Base-by-base conservation (phyloP, 2,888 invertebrate species). In the Punctoribates punctum region DNA sequence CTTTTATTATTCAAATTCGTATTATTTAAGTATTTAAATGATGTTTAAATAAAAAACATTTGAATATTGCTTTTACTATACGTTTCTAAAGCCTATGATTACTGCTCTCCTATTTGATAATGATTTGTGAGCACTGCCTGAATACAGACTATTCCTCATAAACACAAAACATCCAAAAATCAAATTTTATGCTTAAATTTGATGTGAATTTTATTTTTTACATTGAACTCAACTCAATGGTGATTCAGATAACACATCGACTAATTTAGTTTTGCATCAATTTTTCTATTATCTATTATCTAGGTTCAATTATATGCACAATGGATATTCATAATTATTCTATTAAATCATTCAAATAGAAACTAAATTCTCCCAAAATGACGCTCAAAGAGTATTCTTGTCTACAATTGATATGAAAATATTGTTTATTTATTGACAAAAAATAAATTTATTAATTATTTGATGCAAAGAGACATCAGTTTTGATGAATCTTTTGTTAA, bases 121-220 rank as follows among this genome's bases (percentile, higher is more conserved):
- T 67, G 34, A 67, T 67, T 67, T 67, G 8, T 67, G 65, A 67
- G 65, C 65, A 67, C 65, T 67, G 65, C 65, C 65, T 38, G 65
- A 13, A 20, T 67, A 67, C 20, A n/a, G n/a, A n/a, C n/a, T n/a
- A n/a, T 67, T 38, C 34, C 38, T 67, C 20, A 60, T 25, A 60
- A 13, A 60, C 15, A 60, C 15, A 60, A 9, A 17, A 67, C 38
- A 60, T 60, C 27, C 60, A 60, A 60, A 54, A 57, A 57, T 23
- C 5, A 60, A 11, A 42, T 13, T 27, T 60, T 27, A 60, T 60
- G 27, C 17, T 60, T 60, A 60, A 60, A 27, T 23, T 25, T 60
- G 27, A 29, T 60, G 60, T 60, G 60, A 60, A 60, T 17, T 60
- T 60, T 60, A 60, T 60, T 60, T 60, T 60, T 27, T 60, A 23